Evolutionary conservation across 2,888 invertebrate species (phyloP).

Genomic region (Aproaerema taeniolella): DNA sequence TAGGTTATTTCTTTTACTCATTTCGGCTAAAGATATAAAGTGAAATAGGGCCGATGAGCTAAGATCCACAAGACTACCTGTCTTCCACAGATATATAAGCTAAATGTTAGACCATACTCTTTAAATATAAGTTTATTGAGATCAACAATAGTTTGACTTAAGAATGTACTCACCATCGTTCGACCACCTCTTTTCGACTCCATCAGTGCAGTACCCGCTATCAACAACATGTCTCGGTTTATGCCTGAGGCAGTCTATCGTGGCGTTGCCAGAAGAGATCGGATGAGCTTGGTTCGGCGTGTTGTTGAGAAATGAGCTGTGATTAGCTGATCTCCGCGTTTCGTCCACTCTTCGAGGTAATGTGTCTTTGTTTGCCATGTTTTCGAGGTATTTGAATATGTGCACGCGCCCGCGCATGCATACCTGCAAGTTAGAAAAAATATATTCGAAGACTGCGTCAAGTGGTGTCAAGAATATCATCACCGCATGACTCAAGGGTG

Average conservation of each 20-base stretch:
- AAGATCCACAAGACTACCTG: no score
- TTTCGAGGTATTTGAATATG: conserved; percentile 95
- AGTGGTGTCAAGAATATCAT: no score
- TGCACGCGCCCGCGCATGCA: conserved; percentile 96
- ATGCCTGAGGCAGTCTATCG: conserved; percentile 67
- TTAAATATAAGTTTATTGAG: no score
- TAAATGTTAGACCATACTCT: no score
- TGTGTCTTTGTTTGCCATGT: conserved; percentile 86
- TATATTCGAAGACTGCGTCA: no score
- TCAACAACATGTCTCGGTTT: conserved; percentile 86
- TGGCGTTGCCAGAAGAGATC: conserved; percentile 64
- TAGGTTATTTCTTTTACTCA: no score
- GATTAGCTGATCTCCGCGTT: conserved; percentile 61
- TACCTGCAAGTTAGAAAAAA: conserved; percentile 72
- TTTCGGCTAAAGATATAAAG: no score
- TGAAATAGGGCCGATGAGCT: no score
- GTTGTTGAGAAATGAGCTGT: conserved; percentile 57
- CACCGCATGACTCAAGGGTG: no score
- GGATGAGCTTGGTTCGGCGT: conserved; percentile 53
- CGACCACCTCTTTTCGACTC: conserved; percentile 90
- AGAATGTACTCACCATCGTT: conserved; percentile 84
- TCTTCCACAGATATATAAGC: no score
- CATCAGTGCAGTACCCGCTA: conserved; percentile 93
- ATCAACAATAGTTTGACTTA: no score
- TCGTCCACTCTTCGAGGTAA: conserved; percentile 69